Percentiles rank a stretch among this genome's conserved stretches.
These are phyloP conservation scores for Crax fasciolata DNA, from an alignment of 2,797 vertebrate genomes.

Conservation along the genomic window DNA sequence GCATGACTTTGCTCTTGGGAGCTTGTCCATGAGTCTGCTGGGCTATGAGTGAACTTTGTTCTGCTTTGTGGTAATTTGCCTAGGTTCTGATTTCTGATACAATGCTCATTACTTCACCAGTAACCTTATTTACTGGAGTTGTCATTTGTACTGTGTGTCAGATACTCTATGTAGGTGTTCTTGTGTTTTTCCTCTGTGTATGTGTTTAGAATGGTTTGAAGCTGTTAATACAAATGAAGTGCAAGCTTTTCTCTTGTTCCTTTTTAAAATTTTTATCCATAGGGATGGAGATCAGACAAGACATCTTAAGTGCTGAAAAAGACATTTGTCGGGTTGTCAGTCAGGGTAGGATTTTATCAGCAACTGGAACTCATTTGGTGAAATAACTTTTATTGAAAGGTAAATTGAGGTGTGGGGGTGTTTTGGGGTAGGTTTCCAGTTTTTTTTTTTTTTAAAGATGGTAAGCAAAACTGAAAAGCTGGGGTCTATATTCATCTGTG, in stretches of 20 bases:
- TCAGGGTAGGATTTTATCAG: not conserved
- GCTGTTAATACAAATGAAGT: not conserved
- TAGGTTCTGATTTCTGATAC: fast-evolving
- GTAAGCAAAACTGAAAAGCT: not conserved
- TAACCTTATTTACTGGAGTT: fast-evolving
- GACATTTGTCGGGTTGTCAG: not conserved
- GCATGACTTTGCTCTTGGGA: not conserved
- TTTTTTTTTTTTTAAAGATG: not conserved
- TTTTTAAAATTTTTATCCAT: not conserved
- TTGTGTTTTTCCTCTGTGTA: not conserved
- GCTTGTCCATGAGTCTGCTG: not conserved
- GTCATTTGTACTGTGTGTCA: not conserved
- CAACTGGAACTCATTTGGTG: not conserved
- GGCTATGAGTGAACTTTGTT: not conserved
- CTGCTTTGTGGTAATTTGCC: not conserved
- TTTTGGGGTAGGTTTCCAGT: not conserved
- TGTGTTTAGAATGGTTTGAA: not conserved
- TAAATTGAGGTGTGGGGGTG: not conserved
- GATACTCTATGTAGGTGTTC: not conserved
- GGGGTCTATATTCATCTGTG: not conserved
- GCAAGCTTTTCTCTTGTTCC: not conserved
- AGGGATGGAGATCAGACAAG: not conserved
- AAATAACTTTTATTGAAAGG: not conserved
- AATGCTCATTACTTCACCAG: fast-evolving
- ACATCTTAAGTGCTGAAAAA: not conserved